A percentile compares a stretch with the other conserved stretches of the same genome.
These are phyloP conservation scores for Bimastos eiseni DNA, from an alignment of 2,888 invertebrate species.

Conservation along the genomic window DNA sequence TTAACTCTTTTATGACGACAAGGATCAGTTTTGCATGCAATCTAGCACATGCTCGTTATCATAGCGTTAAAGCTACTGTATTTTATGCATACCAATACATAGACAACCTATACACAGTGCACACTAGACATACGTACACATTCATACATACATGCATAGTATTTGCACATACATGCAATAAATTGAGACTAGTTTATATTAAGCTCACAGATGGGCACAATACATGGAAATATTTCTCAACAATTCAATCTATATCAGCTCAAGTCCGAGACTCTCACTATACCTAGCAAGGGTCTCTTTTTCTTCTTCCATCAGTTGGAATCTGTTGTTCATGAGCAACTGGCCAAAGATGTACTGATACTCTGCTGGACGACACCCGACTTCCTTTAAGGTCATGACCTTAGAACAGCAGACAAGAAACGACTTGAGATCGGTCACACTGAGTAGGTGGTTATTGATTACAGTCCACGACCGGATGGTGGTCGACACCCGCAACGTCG, in stretches of 20 bases:
- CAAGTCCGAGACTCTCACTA: neutral
- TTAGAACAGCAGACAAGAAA: constrained; percentile 14
- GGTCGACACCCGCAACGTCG: neutral
- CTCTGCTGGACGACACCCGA: constrained; percentile 9
- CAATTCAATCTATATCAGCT: neutral
- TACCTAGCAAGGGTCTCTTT: neutral
- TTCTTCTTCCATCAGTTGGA: constrained; percentile 4
- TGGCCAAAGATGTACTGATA: constrained; percentile 14
- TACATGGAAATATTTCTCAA: neutral
- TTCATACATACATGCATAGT: neutral
- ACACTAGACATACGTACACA: neutral
- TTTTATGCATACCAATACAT: neutral
- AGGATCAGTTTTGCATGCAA: too few relatives aligned
- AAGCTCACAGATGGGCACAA: neutral
- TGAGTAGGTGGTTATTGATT: neutral
- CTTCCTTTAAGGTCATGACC: constrained; percentile 2
- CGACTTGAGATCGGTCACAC: neutral
- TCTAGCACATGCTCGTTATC: too few relatives aligned
- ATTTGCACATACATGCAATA: neutral
- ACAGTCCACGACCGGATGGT: constrained; percentile 8
- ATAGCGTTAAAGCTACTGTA: neutral
- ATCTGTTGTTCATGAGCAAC: constrained; percentile 18
- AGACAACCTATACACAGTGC: neutral
- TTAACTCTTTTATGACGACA: too few relatives aligned
- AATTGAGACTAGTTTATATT: neutral